These are phyloP conservation scores for Myripristis jacobus DNA, from an alignment of 2,797 vertebrate genomes.

Conservation along the genomic window DNA sequence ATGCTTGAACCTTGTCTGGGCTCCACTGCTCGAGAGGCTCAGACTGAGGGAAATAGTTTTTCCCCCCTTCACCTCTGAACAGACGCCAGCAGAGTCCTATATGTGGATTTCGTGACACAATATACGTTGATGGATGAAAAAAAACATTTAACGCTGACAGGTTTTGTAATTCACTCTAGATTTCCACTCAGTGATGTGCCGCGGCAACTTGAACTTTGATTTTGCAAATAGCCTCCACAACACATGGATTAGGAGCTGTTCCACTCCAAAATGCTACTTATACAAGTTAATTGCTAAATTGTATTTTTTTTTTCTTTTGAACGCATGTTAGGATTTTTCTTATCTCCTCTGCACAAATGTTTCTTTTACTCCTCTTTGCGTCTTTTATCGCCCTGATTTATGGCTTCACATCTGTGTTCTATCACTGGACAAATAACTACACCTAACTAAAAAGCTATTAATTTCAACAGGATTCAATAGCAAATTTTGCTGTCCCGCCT, in stretches of 20 bases:
- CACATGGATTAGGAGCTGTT: background rate
- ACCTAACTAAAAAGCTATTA: background rate
- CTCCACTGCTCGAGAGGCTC: constrained; percentile 45
- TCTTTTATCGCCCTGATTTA: too few species aligned
- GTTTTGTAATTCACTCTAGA: background rate
- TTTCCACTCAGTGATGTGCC: background rate
- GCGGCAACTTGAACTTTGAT: background rate
- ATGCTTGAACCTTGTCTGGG: constrained; percentile 46
- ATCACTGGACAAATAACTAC: background rate
- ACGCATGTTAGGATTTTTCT: background rate
- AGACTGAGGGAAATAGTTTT: constrained; percentile 50
- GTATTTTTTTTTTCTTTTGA: too few species aligned
- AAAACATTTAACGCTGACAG: constrained; percentile 4
- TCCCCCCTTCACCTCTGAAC: constrained; percentile 49
- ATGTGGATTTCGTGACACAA: constrained; percentile 46
- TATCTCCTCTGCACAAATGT: background rate
- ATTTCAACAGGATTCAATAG: too few species aligned
- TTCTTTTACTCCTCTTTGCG: background rate
- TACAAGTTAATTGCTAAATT: background rate
- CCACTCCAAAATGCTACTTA: background rate
- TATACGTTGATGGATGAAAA: constrained; percentile 36
- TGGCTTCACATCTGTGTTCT: too few species aligned
- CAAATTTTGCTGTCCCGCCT: too few species aligned
- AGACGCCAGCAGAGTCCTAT: constrained; percentile 27
- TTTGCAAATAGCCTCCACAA: background rate